Evolutionary conservation across 2,888 invertebrate species (phyloP).

Genomic region (Spodoptera exigua): DNA sequence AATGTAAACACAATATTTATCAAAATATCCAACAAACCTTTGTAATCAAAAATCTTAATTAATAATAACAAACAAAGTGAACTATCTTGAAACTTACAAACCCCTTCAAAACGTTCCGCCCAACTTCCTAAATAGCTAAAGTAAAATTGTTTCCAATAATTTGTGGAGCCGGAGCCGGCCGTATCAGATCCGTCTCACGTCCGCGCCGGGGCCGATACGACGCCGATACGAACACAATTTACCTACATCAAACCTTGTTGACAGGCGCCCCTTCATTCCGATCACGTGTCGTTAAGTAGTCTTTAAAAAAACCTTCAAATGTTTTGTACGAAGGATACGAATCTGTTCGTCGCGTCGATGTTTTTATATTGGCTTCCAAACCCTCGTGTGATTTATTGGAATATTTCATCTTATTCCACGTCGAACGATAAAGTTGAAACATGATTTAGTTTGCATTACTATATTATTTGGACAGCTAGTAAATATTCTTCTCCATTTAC

Average conservation of each 20-base stretch:
- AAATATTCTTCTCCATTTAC: no score
- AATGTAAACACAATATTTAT: no score
- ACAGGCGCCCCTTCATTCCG: constrained; percentile 54
- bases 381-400: no score
- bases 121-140: constrained; percentile 7
- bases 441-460: constrained; percentile 24
- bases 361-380: constrained; percentile 32
- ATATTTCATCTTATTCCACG: no score
- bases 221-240: constrained; percentile 71
- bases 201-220: constrained; percentile 45
- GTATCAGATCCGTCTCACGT: constrained; percentile 53
- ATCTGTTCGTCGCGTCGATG: constrained; percentile 16
- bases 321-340: constrained; percentile 36
- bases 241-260: constrained; percentile 70
- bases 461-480: not conserved
- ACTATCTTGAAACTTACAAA: no score
- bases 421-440: no score
- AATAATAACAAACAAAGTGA: no score
- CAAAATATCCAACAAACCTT: no score
- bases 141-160: constrained; percentile 29
- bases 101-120: not conserved
- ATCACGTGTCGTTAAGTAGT: constrained; percentile 55
- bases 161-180: constrained; percentile 11
- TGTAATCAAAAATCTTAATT: no score
- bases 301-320: constrained; percentile 54